Conservation (phyloP, 2,113 vertebrate species). For the Thinocorus orbignyianus region DNA sequence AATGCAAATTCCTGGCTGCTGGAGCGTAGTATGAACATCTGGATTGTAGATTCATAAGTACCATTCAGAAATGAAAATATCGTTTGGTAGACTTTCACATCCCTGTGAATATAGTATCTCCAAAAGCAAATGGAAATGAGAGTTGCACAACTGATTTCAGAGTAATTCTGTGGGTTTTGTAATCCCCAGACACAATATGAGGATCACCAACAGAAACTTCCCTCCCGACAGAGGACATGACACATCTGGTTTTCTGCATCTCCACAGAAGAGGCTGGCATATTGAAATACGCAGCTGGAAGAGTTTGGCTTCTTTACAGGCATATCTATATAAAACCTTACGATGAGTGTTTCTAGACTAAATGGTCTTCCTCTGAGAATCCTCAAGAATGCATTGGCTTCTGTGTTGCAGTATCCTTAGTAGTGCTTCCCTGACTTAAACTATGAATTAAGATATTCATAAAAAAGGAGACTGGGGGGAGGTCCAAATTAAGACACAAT, state of each 20-base stretch:
- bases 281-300: background rate
- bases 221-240: background rate
- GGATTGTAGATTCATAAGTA: background rate
- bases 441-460: background rate
- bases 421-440: background rate
- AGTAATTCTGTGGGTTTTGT: background rate
- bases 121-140: background rate
- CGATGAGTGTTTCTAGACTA: background rate
- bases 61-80: background rate
- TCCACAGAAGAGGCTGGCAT: background rate
- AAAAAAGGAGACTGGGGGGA: background rate
- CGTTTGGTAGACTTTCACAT: background rate
- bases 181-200: background rate
- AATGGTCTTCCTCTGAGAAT: conserved; percentile 27
- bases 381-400: background rate
- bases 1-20: background rate
- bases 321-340: background rate
- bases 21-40: background rate
- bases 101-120: background rate
- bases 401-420: background rate
- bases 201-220: background rate
- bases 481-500: background rate
- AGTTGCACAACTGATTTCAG: background rate
- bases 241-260: background rate
- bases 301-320: background rate